Evolutionary conservation across 2,797 vertebrate genomes (phyloP).

Genomic region (Enteromius fasciolatus): DNA sequence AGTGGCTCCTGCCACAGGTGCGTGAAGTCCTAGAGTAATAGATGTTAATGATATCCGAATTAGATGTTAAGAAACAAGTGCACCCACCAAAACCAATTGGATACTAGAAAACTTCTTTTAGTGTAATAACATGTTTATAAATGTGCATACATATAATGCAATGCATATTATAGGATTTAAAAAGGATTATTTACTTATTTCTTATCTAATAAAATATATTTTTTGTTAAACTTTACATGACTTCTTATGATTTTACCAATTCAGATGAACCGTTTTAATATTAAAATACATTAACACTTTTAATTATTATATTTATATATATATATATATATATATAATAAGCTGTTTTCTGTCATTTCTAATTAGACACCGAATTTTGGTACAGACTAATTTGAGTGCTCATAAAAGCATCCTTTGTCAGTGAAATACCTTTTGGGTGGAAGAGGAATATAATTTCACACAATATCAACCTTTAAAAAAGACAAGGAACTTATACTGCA

Average conservation of each 20-base stretch:
- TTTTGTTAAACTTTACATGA: not conserved
- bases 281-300: too few species aligned
- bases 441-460: not conserved
- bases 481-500: too few species aligned
- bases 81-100: not conserved
- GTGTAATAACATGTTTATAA: not conserved
- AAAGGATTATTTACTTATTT: not conserved
- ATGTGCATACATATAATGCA: not conserved
- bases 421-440: not conserved
- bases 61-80: not conserved
- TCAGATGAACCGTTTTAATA: not conserved
- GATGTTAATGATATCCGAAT: not conserved
- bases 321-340: not conserved
- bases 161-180: not conserved
- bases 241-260: not conserved
- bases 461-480: not conserved
- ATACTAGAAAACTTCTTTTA: not conserved
- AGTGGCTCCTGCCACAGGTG: conserved; percentile 59
- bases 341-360: not conserved
- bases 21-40: conserved; percentile 7
- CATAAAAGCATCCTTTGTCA: not conserved
- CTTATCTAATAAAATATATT: not conserved
- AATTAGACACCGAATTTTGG: not conserved
- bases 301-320: not conserved
- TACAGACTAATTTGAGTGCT: not conserved